Evolutionary conservation across 2,113 vertebrate genomes (phyloP).

Genomic region (Choloepus hoffmanni): DNA sequence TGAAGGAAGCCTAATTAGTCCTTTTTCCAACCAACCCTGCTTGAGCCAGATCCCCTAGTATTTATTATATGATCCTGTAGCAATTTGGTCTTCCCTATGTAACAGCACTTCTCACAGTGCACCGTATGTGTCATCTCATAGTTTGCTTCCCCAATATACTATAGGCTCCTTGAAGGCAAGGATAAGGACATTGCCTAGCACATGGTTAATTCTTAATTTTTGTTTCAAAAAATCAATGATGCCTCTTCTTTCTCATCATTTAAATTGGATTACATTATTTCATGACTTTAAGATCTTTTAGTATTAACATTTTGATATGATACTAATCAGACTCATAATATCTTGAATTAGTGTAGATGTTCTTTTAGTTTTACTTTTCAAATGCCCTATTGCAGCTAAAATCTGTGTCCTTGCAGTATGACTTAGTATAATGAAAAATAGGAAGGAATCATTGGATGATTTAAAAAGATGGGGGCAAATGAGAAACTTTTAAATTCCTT

Average conservation of each 20-base stretch:
- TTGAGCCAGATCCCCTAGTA: background rate
- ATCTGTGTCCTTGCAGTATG: background rate
- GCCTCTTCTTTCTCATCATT: background rate
- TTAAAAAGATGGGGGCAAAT: background rate
- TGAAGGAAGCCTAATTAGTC: background rate
- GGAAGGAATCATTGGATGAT: background rate
- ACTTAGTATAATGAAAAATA: background rate
- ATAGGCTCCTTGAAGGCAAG: background rate
- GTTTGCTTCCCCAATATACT: background rate
- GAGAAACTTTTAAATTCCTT: constrained; percentile 33
- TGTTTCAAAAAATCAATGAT: background rate
- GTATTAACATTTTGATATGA: constrained; percentile 42
- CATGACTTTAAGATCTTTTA: background rate
- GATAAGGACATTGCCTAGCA: background rate
- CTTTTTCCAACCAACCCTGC: rapidly evolving
- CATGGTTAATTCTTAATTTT: background rate
- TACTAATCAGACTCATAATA: background rate
- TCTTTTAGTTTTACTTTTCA: constrained; percentile 20
- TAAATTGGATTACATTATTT: background rate
- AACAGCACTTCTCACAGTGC: background rate
- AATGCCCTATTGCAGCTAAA: constrained; percentile 14
- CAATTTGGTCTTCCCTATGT: background rate
- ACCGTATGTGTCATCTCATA: background rate
- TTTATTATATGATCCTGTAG: background rate
- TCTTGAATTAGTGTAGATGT: constrained; percentile 24